phyloP scores from a whole-genome alignment of 2,113 vertebrate species.

The Cervus canadensis region DNA sequence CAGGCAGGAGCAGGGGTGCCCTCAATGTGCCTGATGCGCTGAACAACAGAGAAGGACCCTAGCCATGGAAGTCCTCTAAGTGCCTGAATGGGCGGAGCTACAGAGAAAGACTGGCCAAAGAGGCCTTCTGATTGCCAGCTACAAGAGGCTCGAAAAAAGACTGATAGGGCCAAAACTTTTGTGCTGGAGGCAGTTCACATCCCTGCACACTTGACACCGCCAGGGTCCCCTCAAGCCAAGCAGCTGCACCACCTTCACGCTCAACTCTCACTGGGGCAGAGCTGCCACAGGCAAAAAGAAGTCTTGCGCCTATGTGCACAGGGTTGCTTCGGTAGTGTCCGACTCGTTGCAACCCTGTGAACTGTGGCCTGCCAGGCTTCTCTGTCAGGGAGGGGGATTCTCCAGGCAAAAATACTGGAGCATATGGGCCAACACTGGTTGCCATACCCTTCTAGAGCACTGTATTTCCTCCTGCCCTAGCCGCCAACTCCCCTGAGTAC shows the following conservation, averaged over 20 bases:
- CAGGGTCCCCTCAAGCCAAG: neutral
- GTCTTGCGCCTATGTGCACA: neutral
- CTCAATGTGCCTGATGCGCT: neutral
- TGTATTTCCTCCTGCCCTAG: neutral
- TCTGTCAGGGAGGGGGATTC: neutral
- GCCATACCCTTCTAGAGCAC: neutral
- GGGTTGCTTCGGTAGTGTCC: neutral
- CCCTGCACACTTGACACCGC: accelerated
- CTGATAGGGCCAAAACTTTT: neutral
- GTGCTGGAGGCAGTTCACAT: neutral
- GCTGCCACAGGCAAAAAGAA: neutral
- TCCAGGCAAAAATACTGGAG: neutral
- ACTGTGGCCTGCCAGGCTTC: neutral
- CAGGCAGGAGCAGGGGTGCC: too few species aligned
- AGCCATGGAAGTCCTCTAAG: neutral
- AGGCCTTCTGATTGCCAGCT: neutral
- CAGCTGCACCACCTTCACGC: neutral
- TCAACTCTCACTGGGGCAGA: neutral
- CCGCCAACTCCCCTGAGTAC: neutral
- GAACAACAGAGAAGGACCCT: neutral
- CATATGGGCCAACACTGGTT: neutral
- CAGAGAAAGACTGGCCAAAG: neutral
- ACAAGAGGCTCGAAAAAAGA: neutral
- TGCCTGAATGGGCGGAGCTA: neutral
- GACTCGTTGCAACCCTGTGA: accelerated